Evolutionary conservation across 2,797 vertebrate species (phyloP).

Genomic region (Tinamus major): DNA sequence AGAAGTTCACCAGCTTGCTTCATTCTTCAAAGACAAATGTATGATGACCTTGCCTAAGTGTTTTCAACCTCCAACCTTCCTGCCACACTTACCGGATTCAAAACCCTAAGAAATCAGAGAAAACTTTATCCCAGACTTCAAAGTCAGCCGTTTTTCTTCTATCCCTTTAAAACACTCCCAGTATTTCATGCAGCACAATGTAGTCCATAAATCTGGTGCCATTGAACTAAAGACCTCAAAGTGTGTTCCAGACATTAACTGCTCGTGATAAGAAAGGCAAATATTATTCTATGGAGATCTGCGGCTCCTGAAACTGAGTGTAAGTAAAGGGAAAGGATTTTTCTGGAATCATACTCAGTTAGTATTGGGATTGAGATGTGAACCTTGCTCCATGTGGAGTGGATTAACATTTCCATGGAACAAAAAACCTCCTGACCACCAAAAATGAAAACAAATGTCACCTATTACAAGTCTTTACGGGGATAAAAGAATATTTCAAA

Average conservation of each 20-base stretch:
- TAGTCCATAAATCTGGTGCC: not conserved
- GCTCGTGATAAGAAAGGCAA: not conserved
- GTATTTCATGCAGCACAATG: not conserved
- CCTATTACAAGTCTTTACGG: not conserved
- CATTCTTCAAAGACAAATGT: not conserved
- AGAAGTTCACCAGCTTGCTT: not conserved
- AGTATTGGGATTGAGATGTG: not conserved
- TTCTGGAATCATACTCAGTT: not conserved
- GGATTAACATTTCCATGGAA: not conserved
- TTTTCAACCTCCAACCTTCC: not conserved
- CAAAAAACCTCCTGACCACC: not conserved
- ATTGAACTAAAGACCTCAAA: not conserved
- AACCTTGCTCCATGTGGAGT: not conserved
- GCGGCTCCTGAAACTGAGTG: not conserved
- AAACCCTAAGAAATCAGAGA: not conserved
- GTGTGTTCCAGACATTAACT: not conserved
- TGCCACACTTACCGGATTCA: not conserved
- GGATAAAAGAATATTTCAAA: not conserved
- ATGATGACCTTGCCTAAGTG: not conserved
- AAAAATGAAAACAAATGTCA: not conserved
- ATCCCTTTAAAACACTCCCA: not conserved
- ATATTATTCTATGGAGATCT: not conserved
- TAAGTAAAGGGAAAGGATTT: not conserved
- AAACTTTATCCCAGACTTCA: slow-evolving; percentile 20
- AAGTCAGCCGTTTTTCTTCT: not conserved